These are phyloP conservation scores for Leptocoma aspasia DNA, from an alignment of 2,113 vertebrate species.

Conservation along the genomic window DNA sequence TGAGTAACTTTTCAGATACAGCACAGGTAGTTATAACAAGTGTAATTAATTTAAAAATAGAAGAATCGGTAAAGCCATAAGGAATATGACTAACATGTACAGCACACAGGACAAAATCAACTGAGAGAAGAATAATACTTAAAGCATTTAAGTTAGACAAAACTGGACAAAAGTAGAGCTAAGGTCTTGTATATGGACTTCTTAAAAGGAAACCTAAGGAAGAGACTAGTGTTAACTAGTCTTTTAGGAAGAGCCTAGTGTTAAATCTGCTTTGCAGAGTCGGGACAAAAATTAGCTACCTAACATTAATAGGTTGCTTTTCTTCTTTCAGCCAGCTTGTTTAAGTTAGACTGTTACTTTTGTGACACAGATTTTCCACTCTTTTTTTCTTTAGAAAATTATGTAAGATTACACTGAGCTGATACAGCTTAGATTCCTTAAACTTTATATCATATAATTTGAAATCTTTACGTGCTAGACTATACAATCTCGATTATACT, in stretches of 20 bases:
- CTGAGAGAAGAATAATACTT: not conserved
- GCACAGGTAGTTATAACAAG: not conserved
- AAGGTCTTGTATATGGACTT: not conserved
- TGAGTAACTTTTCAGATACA: not conserved
- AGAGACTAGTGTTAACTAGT: no score
- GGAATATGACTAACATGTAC: not conserved
- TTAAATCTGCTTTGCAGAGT: not conserved
- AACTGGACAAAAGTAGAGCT: not conserved
- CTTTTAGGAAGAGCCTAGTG: not conserved
- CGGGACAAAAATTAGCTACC: not conserved
- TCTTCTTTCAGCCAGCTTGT: not conserved
- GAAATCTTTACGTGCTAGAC: not conserved
- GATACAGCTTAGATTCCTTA: not conserved
- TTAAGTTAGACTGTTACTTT: not conserved
- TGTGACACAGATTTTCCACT: not conserved
- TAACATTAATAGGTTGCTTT: not conserved
- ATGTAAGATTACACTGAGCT: not conserved
- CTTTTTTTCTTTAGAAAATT: not conserved
- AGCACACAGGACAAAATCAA: not conserved
- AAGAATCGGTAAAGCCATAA: not conserved
- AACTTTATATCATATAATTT: not conserved
- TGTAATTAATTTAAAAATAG: not conserved
- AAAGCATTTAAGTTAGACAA: not conserved
- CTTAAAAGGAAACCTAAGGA: not conserved
- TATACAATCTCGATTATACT: not conserved